These are phyloP conservation scores for Phocides pigmalion DNA, from an alignment of 1,140 invertebrate genomes.

Conservation along the genomic window DNA sequence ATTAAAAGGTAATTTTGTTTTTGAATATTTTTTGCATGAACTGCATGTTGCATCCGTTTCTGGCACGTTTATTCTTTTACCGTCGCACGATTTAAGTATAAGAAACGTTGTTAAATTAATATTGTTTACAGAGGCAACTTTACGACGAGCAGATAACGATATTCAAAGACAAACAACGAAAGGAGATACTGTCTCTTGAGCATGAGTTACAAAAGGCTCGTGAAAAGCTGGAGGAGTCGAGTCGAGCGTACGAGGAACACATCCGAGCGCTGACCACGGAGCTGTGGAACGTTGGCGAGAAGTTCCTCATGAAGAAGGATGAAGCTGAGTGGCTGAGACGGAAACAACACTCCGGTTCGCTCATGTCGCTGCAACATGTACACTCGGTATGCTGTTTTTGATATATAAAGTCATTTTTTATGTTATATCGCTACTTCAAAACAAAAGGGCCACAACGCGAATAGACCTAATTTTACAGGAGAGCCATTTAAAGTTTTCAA, in stretches of 20 bases:
- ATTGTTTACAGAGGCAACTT: conserved; percentile 80
- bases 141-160: conserved; percentile 83
- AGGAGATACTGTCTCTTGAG: conserved; percentile 72
- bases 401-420: too few relatives aligned
- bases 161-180: conserved; percentile 76
- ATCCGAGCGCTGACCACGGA: conserved; percentile 82
- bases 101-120: neutral
- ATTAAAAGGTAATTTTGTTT: conserved; percentile 48
- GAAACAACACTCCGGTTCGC: conserved; percentile 61
- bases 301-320: conserved; percentile 83
- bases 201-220: conserved; percentile 68
- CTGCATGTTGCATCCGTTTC: neutral
- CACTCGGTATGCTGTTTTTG: conserved; percentile 67
- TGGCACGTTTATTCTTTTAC: neutral
- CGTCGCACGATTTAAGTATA: neutral
- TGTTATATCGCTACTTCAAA: too few relatives aligned
- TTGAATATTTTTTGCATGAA: conserved; percentile 29
- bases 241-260: conserved; percentile 84
- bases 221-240: conserved; percentile 82
- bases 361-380: conserved; percentile 75
- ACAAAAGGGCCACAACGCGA: too few relatives aligned
- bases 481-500: too few relatives aligned
- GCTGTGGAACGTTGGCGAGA: conserved; percentile 85
- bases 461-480: too few relatives aligned
- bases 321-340: conserved; percentile 81